Base-by-base conservation (phyloP, 2,797 vertebrate species). In the Hipposideros larvatus region DNA sequence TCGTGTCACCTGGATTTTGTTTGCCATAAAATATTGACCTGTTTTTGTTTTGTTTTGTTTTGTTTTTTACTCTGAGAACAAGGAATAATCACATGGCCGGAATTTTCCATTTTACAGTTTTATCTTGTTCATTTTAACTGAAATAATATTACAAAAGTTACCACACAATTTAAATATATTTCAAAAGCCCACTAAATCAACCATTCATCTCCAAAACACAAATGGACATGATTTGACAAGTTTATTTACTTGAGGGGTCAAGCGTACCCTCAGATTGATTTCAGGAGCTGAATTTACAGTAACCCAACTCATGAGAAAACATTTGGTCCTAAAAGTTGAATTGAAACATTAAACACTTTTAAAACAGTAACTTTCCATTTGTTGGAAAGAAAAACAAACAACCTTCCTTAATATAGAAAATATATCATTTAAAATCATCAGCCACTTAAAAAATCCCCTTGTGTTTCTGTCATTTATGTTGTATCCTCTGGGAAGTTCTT, bases 391-490 rank as follows among this genome's bases (percentile, higher is more conserved):
- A 97, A 95, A 97, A 65, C 85, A 93, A 96, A 95, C 96, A 97
- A 37, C 51, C 53, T 82, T 77, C 89, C 82, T 95, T 89, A 68
- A 96, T 96, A 97, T 63, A 4, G 43, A 91, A 95, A 63, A 94
- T 51, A 82, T 80, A 83, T 97, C 95, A 5, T 78, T 97, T 89
- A 84, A 97, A 98, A 97, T 97, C 87, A 43, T 96, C 90, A 96
- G 96, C 92, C 96, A 98, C 96, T 96, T 79, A 77, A 97, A 96
- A 90, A 26, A 89, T 93, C 65, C 10, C 80, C 89, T 88, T 95
- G 94, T 90, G 98, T 70, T 95, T 97, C 86, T 94, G 51, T 95
- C 97, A 96, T 97, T 96, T 98, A 96, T 95, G 97, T 80, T 96
- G 93, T 53, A 19, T 97, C 95, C 96, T 84, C 95, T 94, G 95